Evolutionary conservation across 2,797 vertebrate species (phyloP).

Genomic region (Lutjanus argentimaculatus): DNA sequence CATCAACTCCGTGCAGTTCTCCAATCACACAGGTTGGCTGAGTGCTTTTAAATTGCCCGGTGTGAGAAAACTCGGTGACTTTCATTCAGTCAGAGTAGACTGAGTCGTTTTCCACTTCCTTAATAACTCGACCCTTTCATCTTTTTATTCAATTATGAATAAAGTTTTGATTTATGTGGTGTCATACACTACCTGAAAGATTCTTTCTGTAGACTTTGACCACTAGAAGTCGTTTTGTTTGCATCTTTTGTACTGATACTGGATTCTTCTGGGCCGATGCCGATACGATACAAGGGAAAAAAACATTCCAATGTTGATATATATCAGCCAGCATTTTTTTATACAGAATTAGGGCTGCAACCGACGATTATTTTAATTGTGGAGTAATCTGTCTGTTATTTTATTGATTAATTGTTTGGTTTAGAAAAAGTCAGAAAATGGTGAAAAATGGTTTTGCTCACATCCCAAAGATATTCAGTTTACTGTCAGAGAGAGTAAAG

Average conservation of each 20-base stretch:
- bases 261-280: too few relatives aligned
- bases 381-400: too few relatives aligned
- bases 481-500: too few relatives aligned
- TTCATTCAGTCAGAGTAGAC: not conserved
- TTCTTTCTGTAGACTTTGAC: slow-evolving; percentile 11
- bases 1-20: slow-evolving; percentile 98
- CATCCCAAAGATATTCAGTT: too few relatives aligned
- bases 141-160: not conserved
- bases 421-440: too few relatives aligned
- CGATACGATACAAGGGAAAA: too few relatives aligned
- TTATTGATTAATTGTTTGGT: too few relatives aligned
- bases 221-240: not conserved
- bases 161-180: not conserved
- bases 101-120: not conserved
- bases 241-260: not conserved
- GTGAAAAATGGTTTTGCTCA: too few relatives aligned
- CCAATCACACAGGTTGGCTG: slow-evolving; percentile 95
- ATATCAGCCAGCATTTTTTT: too few relatives aligned
- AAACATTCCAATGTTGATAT: too few relatives aligned
- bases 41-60: not conserved
- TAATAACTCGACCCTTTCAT: not conserved
- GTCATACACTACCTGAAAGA: not conserved
- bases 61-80: not conserved
- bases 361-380: too few relatives aligned
- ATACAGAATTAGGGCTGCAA: not conserved